phyloP scores from a whole-genome alignment of 2,797 vertebrate genomes.

The Gymnoscopelus microlampas region DNA sequence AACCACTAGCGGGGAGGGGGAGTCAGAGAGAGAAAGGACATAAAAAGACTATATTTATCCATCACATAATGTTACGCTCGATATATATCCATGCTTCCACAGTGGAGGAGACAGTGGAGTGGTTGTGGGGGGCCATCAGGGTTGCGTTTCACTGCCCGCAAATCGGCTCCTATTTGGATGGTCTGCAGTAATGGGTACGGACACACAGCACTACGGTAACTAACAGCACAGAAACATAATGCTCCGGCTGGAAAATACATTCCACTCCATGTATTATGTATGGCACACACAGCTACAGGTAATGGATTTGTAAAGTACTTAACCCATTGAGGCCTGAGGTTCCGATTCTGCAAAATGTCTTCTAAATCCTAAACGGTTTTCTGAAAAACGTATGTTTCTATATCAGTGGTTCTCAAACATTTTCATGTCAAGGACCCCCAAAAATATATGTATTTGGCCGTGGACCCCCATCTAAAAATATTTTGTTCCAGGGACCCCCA shows the following conservation, averaged over 20 bases:
- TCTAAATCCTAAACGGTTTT: no score
- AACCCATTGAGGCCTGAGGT: no score
- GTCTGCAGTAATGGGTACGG: conserved; percentile 33
- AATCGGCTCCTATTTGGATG: conserved; percentile 5
- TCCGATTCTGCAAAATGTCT: no score
- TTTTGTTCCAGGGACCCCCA: no score
- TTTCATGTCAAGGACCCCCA: no score
- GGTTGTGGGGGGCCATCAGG: conserved; percentile 48
- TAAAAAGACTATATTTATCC: conserved; percentile 73
- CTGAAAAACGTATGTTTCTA: no score
- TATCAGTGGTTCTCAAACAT: no score
- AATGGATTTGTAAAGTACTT: conserved; percentile 17
- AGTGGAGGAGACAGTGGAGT: no score
- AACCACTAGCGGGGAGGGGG: conserved; percentile 41
- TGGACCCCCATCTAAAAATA: no score
- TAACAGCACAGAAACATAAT: conserved; percentile 22
- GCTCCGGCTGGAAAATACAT: conserved; percentile 6
- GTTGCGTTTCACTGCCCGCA: neutral
- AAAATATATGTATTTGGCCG: no score
- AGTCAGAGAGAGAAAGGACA: conserved; percentile 58
- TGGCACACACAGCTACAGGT: neutral
- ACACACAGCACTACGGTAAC: conserved; percentile 10
- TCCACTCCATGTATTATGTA: conserved; percentile 10
- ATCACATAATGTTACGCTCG: conserved; percentile 64
- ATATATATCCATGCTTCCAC: conserved; percentile 53